These are phyloP conservation scores for Halocynthia roretzi DNA, from an alignment of 23 tunicate species.

Conservation along the genomic window DNA sequence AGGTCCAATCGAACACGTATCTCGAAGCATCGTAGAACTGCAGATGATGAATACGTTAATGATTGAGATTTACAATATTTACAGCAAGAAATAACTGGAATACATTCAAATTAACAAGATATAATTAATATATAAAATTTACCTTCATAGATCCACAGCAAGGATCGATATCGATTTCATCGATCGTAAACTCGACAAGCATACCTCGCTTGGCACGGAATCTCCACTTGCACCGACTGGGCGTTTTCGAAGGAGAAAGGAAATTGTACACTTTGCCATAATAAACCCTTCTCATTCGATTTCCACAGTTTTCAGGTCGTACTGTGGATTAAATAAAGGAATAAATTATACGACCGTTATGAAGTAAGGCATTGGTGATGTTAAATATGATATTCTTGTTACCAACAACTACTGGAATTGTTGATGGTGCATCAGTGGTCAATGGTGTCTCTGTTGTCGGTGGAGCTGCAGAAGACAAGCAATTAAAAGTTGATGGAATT, in stretches of 20 bases:
- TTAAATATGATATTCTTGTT: too few species aligned
- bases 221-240: not conserved
- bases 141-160: not conserved
- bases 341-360: too few species aligned
- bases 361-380: too few species aligned
- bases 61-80: too few species aligned
- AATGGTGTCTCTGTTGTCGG: too few species aligned
- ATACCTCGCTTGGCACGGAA: constrained; percentile 7
- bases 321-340: not conserved
- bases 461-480: too few species aligned
- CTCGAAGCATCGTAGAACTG: constrained; percentile 1
- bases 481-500: too few species aligned
- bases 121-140: not conserved
- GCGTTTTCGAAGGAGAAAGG: not conserved
- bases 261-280: not conserved
- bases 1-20: not conserved
- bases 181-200: not conserved
- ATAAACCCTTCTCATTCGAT: not conserved
- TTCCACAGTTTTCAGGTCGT: not conserved
- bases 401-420: too few species aligned
- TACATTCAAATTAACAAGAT: not conserved
- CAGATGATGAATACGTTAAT: too few species aligned
- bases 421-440: too few species aligned
- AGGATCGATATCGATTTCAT: not conserved
- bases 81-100: not conserved